Conservation (phyloP, 2,888 invertebrate species). For the Tryphoninae sp. region DNA sequence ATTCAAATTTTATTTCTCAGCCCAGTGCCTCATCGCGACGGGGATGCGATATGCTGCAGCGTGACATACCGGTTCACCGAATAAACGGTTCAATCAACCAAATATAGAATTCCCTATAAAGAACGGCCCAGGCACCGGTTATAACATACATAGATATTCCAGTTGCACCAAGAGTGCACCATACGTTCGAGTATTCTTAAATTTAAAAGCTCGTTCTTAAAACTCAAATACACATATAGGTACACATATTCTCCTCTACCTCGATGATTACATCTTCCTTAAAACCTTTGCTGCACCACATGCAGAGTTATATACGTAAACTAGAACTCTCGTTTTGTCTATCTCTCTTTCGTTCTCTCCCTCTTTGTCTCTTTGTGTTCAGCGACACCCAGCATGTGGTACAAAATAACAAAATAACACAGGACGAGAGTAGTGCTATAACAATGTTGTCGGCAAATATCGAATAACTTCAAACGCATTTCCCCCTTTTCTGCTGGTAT, state of each 20-base stretch:
- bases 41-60: background rate
- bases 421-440: constrained; percentile 35
- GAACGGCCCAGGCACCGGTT: constrained; percentile 19
- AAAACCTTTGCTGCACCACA: constrained; percentile 58
- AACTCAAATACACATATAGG: constrained; percentile 11
- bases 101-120: constrained; percentile 25
- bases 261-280: background rate
- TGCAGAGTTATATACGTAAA: constrained; percentile 45
- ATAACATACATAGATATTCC: constrained; percentile 6
- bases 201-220: constrained; percentile 44
- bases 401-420: constrained; percentile 35
- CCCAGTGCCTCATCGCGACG: background rate
- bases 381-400: constrained; percentile 36
- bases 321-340: constrained; percentile 1
- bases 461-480: constrained; percentile 57
- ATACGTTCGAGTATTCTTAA: constrained; percentile 55
- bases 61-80: constrained; percentile 31
- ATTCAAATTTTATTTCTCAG: constrained; percentile 11
- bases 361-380: constrained; percentile 43
- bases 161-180: constrained; percentile 18
- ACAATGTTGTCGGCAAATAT: constrained; percentile 61
- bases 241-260: background rate
- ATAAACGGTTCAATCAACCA: constrained; percentile 42
- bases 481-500: constrained; percentile 34
- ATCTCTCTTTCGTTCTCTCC: constrained; percentile 9